Base-by-base conservation (phyloP, 2,113 vertebrate species). In the Hoplias malabaricus region DNA sequence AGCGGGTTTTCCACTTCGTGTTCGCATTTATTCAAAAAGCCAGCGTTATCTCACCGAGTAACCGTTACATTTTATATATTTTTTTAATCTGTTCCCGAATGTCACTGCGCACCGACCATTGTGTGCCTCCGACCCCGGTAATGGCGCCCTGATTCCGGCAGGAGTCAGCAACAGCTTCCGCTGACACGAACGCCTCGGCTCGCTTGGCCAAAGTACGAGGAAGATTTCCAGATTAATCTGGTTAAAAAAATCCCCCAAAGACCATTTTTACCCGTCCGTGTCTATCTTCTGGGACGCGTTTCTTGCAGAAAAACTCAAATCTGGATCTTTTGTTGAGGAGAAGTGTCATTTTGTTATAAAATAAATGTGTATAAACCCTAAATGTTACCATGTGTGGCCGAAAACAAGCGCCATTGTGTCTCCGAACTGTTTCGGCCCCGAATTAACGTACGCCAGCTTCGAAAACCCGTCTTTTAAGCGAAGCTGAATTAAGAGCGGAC, bases 91-190 rank as follows among this genome's bases (percentile, higher is more conserved):
- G n/a, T n/a, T n/a, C n/a, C n/a, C n/a, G n/a, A n/a, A n/a, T n/a
- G n/a, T n/a, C n/a, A n/a, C 14, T 31, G 6, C 23, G 21, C 61
- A 73, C 73, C 79, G 79, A 36, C 68, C 65, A 54, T 77, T 73
- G 56, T 76, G 31, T 76, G 85, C 9, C 63, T 56, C 72, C 82
- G 81, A 84, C 79, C 88, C 83, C 85, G 80, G 88, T 88, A 90
- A 91, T 91, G 90, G 89, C 92, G 91, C 19, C 81, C 67, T 73
- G 80, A 75, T 86, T 87, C 89, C 91, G 91, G 89, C 89, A 91
- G 89, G 87, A 90, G 88, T 86, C 89, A 85, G 81, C 84, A 88
- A 82, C 82, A 88, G 89, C 84, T 87, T 89, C 89, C 89, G 86
- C 89, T 88, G 86, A 73, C 83, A 83, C 29, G 19, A 25, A 73